Evolutionary conservation across 2,888 invertebrate genomes (phyloP), one percentile per base, ranked within the genome.

Genomic region (Lepetodrilus schrolli): DNA sequence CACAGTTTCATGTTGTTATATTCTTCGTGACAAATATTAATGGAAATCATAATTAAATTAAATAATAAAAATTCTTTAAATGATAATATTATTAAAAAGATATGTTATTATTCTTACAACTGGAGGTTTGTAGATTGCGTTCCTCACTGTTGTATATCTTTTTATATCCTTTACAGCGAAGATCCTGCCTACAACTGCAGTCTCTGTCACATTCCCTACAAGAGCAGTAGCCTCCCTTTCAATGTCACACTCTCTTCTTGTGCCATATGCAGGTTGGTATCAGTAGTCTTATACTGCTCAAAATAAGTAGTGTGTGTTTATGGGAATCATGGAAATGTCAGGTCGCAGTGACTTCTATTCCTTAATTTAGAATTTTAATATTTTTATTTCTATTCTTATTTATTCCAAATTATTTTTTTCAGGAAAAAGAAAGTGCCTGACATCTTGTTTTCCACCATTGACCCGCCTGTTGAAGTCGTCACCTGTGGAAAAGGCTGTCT

Each of bases 371-470:
- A n/a, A n/a, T n/a, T n/a, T n/a, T n/a, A n/a, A n/a, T n/a, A n/a
- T n/a, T n/a, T n/a, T n/a, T n/a, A n/a, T n/a, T n/a, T n/a, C n/a
- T n/a, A n/a, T n/a, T n/a, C n/a, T n/a, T n/a, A n/a, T n/a, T n/a
- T n/a, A n/a, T 20, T 66, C 38, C n/a, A n/a, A 17, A n/a, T 5
- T 66, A 0, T 38, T 20, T 13, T 38, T 66, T 91, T 70, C 90
- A 95, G 95, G 81, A 94, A 94, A 75, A 95, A 94, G 0, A 95
- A 95, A 79, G 98, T 98, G 0, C 97, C 98, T 0, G 96, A 98
- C 84, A 95, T 98, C 0, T 90, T 98, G 50, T 93, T 98, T 83
- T 94, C 96, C 3, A 97, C 98, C 0, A 94, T 97, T 73, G 95
- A 97, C 82, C 94, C 95, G 65, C 96, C 96, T 0, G 93, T 93